phyloP scores from a whole-genome alignment of 2,113 vertebrate species.

The Cyprinodon variegatus region DNA sequence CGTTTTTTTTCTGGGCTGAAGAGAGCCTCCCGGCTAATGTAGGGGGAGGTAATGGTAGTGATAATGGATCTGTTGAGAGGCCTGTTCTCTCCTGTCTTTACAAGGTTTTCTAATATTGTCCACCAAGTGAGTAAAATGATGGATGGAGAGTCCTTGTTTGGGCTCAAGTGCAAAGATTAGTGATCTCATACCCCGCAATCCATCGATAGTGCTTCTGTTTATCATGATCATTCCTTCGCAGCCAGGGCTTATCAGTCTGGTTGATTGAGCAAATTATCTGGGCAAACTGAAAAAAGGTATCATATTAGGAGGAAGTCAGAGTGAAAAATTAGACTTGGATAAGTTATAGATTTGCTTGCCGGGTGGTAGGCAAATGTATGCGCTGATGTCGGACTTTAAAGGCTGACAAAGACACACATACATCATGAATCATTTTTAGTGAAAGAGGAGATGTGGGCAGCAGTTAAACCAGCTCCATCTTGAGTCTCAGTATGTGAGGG shows the following conservation, averaged over 20 bases:
- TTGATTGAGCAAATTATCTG: slow-evolving; percentile 61
- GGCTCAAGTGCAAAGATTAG: slow-evolving; percentile 25
- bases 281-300: slow-evolving; percentile 59
- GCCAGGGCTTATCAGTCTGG: slow-evolving; percentile 62
- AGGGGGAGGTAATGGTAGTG: slow-evolving; percentile 49
- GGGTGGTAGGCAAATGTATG: slow-evolving; percentile 68
- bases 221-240: slow-evolving; percentile 66
- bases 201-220: slow-evolving; percentile 46
- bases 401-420: slow-evolving; percentile 57
- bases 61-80: slow-evolving; percentile 66
- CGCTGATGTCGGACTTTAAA: slow-evolving; percentile 54
- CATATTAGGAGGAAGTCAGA: slow-evolving; percentile 62
- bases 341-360: slow-evolving; percentile 64
- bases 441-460: slow-evolving; percentile 73
- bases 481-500: slow-evolving; percentile 24
- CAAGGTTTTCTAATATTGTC: slow-evolving; percentile 58
- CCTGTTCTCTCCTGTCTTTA: slow-evolving; percentile 43
- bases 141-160: slow-evolving; percentile 56
- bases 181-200: slow-evolving; percentile 43
- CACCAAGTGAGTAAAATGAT: slow-evolving; percentile 64
- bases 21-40: slow-evolving; percentile 36
- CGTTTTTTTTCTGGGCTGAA: slow-evolving; percentile 45
- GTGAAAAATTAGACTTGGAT: slow-evolving; percentile 36
- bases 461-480: slow-evolving; percentile 63
- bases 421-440: slow-evolving; percentile 78